A percentile compares a stretch with the other conserved stretches of the same genome.
Evolutionary conservation across 2,797 vertebrate species (phyloP).

Genomic region (Syngnathus rostellatus): DNA sequence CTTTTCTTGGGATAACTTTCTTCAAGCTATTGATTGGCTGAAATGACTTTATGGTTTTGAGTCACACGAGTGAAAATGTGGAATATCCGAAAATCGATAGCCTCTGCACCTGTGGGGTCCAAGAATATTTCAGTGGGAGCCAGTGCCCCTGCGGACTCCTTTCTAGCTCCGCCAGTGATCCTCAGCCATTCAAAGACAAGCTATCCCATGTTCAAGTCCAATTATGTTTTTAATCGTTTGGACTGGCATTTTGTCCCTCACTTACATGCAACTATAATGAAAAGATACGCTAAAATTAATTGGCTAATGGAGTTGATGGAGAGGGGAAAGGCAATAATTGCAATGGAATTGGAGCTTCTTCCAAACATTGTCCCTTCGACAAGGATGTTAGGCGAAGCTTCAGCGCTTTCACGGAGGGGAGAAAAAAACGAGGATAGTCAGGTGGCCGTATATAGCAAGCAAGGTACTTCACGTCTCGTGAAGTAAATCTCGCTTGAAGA

Average conservation of each 20-base stretch:
- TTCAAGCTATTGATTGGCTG: background rate
- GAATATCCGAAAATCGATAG: too few relatives aligned
- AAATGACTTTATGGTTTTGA: too few relatives aligned
- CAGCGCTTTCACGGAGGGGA: conserved; percentile 56
- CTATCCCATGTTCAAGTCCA: background rate
- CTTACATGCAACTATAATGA: conserved; percentile 32
- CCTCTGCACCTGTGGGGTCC: too few relatives aligned
- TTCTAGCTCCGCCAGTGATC: background rate
- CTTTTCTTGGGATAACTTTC: background rate
- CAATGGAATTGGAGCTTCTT: conserved; percentile 57
- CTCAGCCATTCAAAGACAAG: background rate
- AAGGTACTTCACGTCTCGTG: conserved; percentile 51
- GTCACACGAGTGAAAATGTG: too few relatives aligned
- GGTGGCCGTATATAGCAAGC: conserved; percentile 56
- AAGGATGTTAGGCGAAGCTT: conserved; percentile 45
- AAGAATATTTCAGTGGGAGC: too few relatives aligned
- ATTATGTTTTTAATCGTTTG: background rate
- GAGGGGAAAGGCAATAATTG: conserved; percentile 47
- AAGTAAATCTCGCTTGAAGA: conserved; percentile 33
- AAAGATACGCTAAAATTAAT: conserved; percentile 39
- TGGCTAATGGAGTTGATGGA: conserved; percentile 40
- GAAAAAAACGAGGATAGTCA: conserved; percentile 60
- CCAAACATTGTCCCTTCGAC: conserved; percentile 8
- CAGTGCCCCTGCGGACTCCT: too few relatives aligned
- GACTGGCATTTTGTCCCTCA: conserved; percentile 29